phyloP scores from a whole-genome alignment of 2,113 vertebrate genomes.

The Anser brachyrhynchus region DNA sequence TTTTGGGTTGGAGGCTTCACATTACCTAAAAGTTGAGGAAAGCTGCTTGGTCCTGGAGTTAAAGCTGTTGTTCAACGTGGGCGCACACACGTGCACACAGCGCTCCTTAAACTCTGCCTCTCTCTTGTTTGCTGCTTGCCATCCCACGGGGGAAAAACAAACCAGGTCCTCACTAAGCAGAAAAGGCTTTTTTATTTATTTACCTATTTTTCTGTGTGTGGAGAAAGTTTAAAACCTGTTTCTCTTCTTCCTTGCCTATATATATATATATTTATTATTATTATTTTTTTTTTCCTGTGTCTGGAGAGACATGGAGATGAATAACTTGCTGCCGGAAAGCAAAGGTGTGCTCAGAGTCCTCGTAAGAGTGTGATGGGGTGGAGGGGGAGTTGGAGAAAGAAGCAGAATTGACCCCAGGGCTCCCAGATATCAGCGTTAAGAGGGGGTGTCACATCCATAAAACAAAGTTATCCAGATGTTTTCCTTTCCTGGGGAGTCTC shows the following conservation, averaged over 20 bases:
- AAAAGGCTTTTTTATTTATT: neutral
- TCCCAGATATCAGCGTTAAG: neutral
- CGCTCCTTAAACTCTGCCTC: neutral
- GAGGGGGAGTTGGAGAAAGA: neutral
- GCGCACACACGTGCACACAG: rapidly evolving
- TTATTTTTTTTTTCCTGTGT: no score
- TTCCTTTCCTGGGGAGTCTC: neutral
- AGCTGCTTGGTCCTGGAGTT: neutral
- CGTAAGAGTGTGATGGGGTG: neutral
- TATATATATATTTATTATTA: no score
- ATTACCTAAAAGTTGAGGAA: neutral
- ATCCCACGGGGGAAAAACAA: neutral
- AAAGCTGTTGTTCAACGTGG: neutral
- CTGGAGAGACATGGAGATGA: rapidly evolving
- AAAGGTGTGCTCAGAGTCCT: neutral
- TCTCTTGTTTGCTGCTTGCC: neutral
- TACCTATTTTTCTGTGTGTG: neutral
- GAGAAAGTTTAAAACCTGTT: neutral
- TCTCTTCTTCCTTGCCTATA: no score
- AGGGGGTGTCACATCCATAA: neutral
- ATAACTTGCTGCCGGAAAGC: neutral
- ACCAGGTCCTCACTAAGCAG: neutral
- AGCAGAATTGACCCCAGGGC: neutral
- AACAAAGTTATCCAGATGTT: neutral
- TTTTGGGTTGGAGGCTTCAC: neutral